These are phyloP conservation scores for Brachyopa scutellaris DNA, from an alignment of 2,888 invertebrate genomes.

Conservation along the genomic window DNA sequence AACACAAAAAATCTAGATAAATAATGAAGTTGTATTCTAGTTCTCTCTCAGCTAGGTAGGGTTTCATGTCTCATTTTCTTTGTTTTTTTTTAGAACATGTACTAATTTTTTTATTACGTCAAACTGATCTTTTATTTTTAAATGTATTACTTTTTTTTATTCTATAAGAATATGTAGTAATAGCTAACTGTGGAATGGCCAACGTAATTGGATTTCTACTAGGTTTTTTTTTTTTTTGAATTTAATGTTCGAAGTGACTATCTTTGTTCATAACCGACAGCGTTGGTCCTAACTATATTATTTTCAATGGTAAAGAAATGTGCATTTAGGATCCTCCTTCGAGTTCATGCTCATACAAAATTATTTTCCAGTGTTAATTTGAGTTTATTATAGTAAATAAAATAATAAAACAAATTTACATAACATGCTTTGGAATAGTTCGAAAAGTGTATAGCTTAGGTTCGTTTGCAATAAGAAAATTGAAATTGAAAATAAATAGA, in stretches of 20 bases:
- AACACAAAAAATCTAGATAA: slow-evolving; percentile 57
- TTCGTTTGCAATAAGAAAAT: slow-evolving; percentile 39
- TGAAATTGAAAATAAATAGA: slow-evolving; percentile 21
- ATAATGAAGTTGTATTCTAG: slow-evolving; percentile 24
- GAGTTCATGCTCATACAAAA: not conserved
- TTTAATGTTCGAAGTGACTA: too few relatives aligned
- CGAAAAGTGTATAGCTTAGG: slow-evolving; percentile 58
- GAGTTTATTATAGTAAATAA: slow-evolving; percentile 11
- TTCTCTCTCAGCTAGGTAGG: slow-evolving; percentile 14
- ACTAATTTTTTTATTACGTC: not conserved
- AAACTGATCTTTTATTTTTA: slow-evolving; percentile 17
- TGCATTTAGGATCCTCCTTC: too few relatives aligned
- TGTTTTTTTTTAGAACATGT: not conserved
- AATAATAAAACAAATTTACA: not conserved
- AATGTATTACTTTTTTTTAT: slow-evolving; percentile 23
- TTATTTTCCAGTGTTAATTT: not conserved
- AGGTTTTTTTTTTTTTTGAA: not conserved
- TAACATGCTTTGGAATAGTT: slow-evolving; percentile 24
- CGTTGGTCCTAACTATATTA: too few relatives aligned
- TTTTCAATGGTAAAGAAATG: too few relatives aligned
- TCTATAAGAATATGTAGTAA: slow-evolving; percentile 28
- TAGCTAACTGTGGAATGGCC: not conserved
- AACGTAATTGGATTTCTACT: slow-evolving; percentile 11
- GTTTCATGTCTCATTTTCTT: slow-evolving; percentile 6
- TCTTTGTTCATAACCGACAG: too few relatives aligned